Conservation (phyloP, 2,888 invertebrate species). For the Carpatolechia fugitivella region DNA sequence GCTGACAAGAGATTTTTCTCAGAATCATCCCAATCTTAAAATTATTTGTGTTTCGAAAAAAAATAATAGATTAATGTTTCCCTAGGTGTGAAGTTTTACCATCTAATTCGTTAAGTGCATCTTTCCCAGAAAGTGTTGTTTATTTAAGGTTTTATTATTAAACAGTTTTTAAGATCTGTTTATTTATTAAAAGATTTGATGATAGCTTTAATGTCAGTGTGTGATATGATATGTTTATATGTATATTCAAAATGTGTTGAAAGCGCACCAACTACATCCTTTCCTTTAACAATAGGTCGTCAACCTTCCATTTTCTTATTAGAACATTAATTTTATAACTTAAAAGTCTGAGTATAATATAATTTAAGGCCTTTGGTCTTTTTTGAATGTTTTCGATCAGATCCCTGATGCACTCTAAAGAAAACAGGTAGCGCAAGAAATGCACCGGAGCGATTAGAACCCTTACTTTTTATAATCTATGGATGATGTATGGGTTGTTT, state of each 20-base stretch:
- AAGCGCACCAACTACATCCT: background rate
- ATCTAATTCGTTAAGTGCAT: conserved; percentile 31
- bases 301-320: background rate
- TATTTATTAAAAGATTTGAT: conserved; percentile 5
- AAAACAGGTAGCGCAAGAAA: conserved; percentile 58
- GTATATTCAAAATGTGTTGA: conserved; percentile 1
- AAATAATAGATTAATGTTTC: conserved; percentile 58
- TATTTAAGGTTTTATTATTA: conserved; percentile 17
- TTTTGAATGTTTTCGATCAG: conserved; percentile 7
- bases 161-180: conserved; percentile 4
- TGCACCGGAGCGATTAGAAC: conserved; percentile 55
- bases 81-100: conserved; percentile 58
- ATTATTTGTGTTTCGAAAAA: conserved; percentile 45
- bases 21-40: conserved; percentile 42
- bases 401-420: background rate
- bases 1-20: conserved; percentile 48
- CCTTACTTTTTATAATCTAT: conserved; percentile 39
- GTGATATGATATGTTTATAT: background rate
- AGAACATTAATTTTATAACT: background rate
- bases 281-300: conserved; percentile 2
- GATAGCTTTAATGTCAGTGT: conserved; percentile 10
- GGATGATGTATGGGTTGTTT: conserved; percentile 45
- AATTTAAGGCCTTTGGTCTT: background rate
- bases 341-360: conserved; percentile 5
- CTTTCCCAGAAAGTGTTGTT: conserved; percentile 32